Base-by-base conservation (phyloP, 2,113 vertebrate genomes). In the Aphyosemion australe region DNA sequence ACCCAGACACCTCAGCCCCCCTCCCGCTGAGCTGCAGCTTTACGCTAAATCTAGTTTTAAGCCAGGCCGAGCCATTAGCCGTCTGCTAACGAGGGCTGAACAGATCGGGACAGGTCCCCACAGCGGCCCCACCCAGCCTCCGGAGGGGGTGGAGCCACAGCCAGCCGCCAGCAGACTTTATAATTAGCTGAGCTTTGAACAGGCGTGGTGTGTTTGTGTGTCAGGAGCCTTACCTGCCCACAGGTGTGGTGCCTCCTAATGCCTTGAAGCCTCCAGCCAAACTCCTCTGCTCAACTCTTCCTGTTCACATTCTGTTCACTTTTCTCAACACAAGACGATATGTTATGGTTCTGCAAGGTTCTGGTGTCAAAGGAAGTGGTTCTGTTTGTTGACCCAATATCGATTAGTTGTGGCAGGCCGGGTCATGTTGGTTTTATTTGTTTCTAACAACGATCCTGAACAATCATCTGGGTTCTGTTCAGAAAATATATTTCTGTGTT, bases 41-140 rank as follows among this genome's bases (percentile, higher is more conserved):
- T 76, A 79, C 71, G 34, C 58, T 78, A 83, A 80, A 88, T 75
- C 80, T 61, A 5, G 12, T 11, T 82, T 68, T 76, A 75, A 79
- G 6, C 74, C 5, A 1, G 43, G 41, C 42, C 2, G 42, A 53
- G n/a, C 61, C 65, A 47, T 74, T 74, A 73, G 67, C 48, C 31
- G 51, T 42, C 68, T 73, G 73, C 58, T 63, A 71, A 83, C 70
- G 78, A 66, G 71, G 62, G n/a, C 41, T 5, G 14, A 68, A 48
- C 85, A 77, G 54, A 68, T 69, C 65, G 1, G 48, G 57, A 81
- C 86, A 75, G 41, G 82, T 55, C 47, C 8, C 26, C 12, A 1
- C 50, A 2, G 13, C 15, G 14, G 57, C 43, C 11, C 31, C 12
- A 1, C 59, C n/a, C 31, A 12, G 5, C 34, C 5, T 1, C 14